Conservation (phyloP, 2,797 vertebrate genomes). For the Podarcis siculus region DNA sequence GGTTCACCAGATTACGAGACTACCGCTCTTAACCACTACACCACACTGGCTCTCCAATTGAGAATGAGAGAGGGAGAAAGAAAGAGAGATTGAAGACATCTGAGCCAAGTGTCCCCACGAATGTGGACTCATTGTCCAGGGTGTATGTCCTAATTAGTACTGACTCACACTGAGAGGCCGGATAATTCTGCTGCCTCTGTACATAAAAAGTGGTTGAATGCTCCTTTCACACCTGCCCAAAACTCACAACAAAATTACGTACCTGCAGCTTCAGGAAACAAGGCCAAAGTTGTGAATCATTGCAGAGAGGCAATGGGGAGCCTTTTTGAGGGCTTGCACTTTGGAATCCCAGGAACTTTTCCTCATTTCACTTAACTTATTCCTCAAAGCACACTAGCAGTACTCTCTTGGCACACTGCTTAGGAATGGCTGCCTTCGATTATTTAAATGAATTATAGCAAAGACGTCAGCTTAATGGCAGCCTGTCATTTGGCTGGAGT, state of each 20-base stretch:
- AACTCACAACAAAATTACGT: background rate
- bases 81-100: background rate
- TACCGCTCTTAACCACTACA: too few species aligned
- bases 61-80: too few species aligned
- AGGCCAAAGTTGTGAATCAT: background rate
- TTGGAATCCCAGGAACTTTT: background rate
- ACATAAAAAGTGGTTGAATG: background rate
- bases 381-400: background rate
- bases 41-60: too few species aligned
- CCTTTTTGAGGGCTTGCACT: background rate
- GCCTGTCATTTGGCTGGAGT: rapidly evolving
- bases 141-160: background rate
- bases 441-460: background rate
- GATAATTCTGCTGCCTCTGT: background rate
- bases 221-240: background rate
- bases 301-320: background rate
- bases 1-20: too few species aligned
- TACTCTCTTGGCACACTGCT: background rate
- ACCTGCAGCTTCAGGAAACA: background rate
- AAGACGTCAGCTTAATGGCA: background rate
- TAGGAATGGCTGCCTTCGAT: rapidly evolving
- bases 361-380: background rate
- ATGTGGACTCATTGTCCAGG: background rate
- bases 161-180: background rate
- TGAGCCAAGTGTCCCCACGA: background rate